These are phyloP conservation scores for Cariama cristata DNA, from an alignment of 2,113 vertebrate species.

Conservation along the genomic window DNA sequence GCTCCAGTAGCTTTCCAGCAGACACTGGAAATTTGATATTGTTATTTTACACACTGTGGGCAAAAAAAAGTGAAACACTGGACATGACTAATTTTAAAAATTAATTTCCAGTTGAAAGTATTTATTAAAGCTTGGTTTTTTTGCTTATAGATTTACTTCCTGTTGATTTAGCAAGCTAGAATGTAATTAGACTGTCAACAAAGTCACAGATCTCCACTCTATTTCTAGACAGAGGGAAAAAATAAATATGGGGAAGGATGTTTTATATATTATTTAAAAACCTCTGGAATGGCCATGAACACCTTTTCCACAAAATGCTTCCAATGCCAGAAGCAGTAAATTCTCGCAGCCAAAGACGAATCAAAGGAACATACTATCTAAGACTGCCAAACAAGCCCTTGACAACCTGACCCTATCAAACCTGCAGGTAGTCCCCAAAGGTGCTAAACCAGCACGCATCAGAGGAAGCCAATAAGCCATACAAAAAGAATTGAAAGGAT, in stretches of 20 bases:
- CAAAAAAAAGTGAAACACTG: neutral
- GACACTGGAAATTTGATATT: neutral
- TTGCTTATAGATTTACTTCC: neutral
- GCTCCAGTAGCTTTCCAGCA: neutral
- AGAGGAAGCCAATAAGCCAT: neutral
- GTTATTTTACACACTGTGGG: neutral
- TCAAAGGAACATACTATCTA: slow-evolving; percentile 25
- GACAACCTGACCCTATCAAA: slow-evolving; percentile 6
- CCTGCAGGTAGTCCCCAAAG: neutral
- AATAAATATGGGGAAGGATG: neutral
- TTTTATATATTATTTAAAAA: slow-evolving; percentile 51
- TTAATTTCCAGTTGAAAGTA: neutral
- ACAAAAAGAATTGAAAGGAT: neutral
- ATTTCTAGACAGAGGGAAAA: neutral
- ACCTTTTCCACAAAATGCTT: slow-evolving; percentile 40
- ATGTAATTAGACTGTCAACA: neutral
- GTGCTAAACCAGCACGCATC: neutral
- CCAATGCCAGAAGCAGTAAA: slow-evolving; percentile 34
- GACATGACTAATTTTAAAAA: neutral
- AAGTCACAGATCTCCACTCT: neutral
- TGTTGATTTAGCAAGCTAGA: neutral
- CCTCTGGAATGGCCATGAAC: slow-evolving; percentile 7
- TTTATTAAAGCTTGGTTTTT: neutral
- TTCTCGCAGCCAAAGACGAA: slow-evolving; percentile 45
- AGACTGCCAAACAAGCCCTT: slow-evolving; percentile 17